These are phyloP conservation scores for Bubo blakistoni DNA, from an alignment of 2,113 vertebrate species.

Conservation along the genomic window DNA sequence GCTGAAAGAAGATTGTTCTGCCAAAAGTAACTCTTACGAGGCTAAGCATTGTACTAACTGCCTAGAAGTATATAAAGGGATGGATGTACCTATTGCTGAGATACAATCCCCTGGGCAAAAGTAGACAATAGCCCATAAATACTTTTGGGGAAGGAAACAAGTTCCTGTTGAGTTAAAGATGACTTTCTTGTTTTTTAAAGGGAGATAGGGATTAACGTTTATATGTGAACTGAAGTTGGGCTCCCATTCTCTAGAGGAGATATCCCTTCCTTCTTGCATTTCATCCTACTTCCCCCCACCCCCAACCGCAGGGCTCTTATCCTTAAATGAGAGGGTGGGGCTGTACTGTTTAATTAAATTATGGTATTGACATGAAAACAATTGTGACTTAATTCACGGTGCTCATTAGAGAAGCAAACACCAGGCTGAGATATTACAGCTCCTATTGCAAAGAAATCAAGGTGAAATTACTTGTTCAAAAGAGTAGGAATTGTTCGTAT, in stretches of 20 bases:
- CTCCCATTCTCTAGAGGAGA: background rate
- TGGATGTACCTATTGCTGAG: background rate
- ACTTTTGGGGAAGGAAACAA: background rate
- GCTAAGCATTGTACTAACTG: background rate
- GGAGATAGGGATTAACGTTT: background rate
- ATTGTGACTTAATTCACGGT: background rate
- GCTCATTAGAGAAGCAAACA: background rate
- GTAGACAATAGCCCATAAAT: background rate
- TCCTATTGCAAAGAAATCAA: background rate
- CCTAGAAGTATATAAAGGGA: background rate
- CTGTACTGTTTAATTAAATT: background rate
- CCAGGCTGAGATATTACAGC: background rate
- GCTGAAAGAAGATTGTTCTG: background rate
- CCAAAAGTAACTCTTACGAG: background rate
- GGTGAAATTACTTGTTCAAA: background rate
- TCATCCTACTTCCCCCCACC: background rate
- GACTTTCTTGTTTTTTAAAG: background rate
- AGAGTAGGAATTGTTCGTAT: background rate
- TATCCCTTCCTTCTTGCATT: background rate
- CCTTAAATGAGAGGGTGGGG: background rate
- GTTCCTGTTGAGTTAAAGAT: background rate
- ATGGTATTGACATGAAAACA: background rate
- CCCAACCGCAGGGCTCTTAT: background rate
- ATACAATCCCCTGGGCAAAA: background rate
- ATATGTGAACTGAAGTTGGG: background rate